A percentile compares a stretch with the other conserved stretches of the same genome.
Conservation (phyloP, 2,888 invertebrate genomes). For the Oscheius sp. region DNA sequence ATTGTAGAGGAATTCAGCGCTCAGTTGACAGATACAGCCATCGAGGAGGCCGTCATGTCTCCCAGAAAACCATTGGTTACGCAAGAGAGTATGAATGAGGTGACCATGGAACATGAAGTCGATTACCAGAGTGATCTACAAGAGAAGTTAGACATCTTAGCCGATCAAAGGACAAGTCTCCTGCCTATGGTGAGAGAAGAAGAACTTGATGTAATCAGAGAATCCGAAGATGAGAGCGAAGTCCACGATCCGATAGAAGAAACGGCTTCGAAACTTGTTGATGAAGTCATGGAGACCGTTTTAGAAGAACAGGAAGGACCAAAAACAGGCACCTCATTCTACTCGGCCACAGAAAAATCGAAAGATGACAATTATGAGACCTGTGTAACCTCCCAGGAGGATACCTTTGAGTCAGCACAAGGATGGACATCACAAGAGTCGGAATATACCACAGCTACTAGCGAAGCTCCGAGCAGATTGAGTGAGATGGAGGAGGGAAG, state of each 20-base stretch:
- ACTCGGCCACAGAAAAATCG: conserved; percentile 48
- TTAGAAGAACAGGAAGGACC: conserved; percentile 37
- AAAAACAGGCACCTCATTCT: conserved; percentile 38
- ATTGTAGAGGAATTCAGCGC: conserved; percentile 49
- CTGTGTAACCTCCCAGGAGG: conserved; percentile 57
- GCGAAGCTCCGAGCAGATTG: conserved; percentile 39
- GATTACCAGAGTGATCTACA: conserved; percentile 59
- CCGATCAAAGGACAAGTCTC: conserved; percentile 33
- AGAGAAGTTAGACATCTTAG: conserved; percentile 53
- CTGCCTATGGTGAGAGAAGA: conserved; percentile 38
- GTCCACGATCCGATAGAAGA: conserved; percentile 34
- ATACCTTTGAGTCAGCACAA: conserved; percentile 53
- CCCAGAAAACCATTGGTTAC: conserved; percentile 33
- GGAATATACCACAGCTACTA: conserved; percentile 54
- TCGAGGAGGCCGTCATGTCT: conserved; percentile 39
- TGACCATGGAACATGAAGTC: conserved; percentile 54
- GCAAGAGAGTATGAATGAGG: conserved; percentile 55
- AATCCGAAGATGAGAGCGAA: conserved; percentile 43
- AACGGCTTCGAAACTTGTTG: conserved; percentile 38
- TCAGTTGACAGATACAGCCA: conserved; percentile 43
- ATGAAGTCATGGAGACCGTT: conserved; percentile 42
- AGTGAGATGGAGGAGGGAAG: conserved; percentile 44
- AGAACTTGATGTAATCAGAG: conserved; percentile 39
- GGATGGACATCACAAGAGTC: conserved; percentile 58
- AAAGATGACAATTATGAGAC: conserved; percentile 58